Conservation (phyloP, 2,113 vertebrate genomes). For the Furnarius figulus region DNA sequence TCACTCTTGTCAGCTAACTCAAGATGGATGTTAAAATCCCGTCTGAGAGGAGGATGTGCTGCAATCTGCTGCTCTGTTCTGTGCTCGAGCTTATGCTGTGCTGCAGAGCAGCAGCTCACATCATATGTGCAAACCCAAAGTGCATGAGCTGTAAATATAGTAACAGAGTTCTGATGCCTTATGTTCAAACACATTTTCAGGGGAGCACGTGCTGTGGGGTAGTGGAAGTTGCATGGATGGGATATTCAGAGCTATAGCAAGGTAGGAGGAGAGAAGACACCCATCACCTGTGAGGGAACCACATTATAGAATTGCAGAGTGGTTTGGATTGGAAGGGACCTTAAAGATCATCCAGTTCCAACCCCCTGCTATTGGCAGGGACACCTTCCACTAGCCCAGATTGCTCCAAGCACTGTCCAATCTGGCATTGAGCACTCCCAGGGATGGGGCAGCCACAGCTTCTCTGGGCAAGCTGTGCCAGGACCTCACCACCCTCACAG, state of each 20-base stretch:
- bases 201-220: not conserved
- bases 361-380: too few species aligned
- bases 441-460: not conserved
- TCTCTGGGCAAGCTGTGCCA: not conserved
- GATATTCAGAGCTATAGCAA: not conserved
- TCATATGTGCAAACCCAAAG: not conserved
- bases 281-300: not conserved
- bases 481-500: not conserved
- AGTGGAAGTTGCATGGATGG: not conserved
- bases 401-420: fast-evolving
- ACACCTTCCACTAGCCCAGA: not conserved
- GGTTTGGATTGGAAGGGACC: not conserved
- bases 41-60: not conserved
- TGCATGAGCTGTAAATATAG: not conserved
- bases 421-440: not conserved
- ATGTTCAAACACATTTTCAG: not conserved
- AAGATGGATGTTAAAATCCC: not conserved
- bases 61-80: not conserved
- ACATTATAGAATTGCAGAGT: not conserved
- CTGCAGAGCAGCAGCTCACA: not conserved
- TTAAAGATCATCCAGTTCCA: not conserved
- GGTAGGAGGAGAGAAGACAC: not conserved
- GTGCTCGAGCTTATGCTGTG: not conserved
- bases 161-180: not conserved
- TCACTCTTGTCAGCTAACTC: not conserved